phyloP scores from a whole-genome alignment of 2,888 invertebrate species.

The Pseudanteris insignis region DNA sequence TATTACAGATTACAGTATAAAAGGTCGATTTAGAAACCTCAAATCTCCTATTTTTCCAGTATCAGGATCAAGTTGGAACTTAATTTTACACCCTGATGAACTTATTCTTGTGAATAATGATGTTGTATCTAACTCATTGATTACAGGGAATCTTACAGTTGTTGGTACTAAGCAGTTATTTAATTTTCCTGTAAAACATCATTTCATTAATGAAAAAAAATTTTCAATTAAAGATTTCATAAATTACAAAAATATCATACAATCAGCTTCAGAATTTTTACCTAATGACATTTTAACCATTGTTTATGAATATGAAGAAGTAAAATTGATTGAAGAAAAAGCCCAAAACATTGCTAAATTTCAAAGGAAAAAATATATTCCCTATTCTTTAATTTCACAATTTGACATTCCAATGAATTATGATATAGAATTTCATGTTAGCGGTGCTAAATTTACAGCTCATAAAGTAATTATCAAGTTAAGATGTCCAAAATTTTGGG shows the following conservation, averaged over 20 bases:
- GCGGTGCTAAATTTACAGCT: constrained; percentile 1
- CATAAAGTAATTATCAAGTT: constrained; percentile 7
- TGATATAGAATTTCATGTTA: constrained; percentile 4
- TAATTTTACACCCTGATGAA: background rate
- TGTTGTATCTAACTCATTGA: background rate
- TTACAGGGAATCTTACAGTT: constrained; percentile 1
- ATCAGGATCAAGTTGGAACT: background rate
- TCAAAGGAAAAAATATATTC: background rate
- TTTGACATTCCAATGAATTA: constrained; percentile 1
- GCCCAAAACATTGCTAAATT: background rate
- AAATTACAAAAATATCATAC: background rate
- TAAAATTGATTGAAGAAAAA: background rate
- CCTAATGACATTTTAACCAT: constrained; percentile 5
- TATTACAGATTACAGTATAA: constrained; percentile 3
- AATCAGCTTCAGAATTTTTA: background rate
- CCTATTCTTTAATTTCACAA: background rate
- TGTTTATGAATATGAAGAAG: background rate
- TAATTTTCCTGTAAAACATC: background rate
- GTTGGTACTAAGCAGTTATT: background rate
- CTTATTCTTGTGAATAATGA: background rate
- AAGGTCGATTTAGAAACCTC: background rate
- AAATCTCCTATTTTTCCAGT: background rate
- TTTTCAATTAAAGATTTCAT: constrained; percentile 1
- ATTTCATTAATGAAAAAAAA: background rate
- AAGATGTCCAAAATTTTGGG: constrained; percentile 2